phyloP scores from a whole-genome alignment of 2,797 vertebrate species.

The Fistularia tabacaria region DNA sequence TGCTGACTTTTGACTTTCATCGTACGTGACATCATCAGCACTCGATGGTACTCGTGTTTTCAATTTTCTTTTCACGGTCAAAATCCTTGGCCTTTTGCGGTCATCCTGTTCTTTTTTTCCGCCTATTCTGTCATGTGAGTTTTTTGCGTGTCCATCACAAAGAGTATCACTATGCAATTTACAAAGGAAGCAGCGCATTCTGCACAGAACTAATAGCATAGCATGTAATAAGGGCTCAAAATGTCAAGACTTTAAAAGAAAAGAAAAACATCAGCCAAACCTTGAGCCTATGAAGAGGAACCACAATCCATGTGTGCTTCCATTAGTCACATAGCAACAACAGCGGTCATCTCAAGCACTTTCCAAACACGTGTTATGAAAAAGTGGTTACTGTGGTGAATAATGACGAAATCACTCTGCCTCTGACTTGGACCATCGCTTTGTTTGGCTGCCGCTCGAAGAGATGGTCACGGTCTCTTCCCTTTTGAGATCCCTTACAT shows the following conservation, averaged over 20 bases:
- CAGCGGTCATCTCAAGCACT: conserved; percentile 14
- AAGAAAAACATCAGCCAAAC: conserved; percentile 27
- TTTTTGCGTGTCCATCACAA: conserved; percentile 9
- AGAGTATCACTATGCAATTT: conserved; percentile 23
- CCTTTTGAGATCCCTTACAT: too few species aligned
- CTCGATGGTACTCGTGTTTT: too few species aligned
- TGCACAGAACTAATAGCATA: conserved; percentile 23
- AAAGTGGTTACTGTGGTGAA: too few species aligned
- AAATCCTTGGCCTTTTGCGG: too few species aligned
- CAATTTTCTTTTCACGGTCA: conserved; percentile 8
- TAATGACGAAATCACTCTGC: too few species aligned
- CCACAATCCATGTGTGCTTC: conserved; percentile 47
- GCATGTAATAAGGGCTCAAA: conserved; percentile 26
- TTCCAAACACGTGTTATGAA: conserved; percentile 5
- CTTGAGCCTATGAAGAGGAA: conserved; percentile 44
- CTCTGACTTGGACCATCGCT: too few species aligned
- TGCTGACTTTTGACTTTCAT: background rate
- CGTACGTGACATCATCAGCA: background rate
- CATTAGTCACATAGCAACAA: conserved; percentile 66
- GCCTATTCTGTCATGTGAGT: too few species aligned
- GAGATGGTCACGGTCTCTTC: too few species aligned
- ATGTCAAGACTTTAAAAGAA: conserved; percentile 1
- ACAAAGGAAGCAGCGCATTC: conserved; percentile 15
- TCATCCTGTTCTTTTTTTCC: too few species aligned
- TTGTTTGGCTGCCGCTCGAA: too few species aligned